Conservation (phyloP, 2,113 vertebrate genomes). For the Lutjanus erythropterus region DNA sequence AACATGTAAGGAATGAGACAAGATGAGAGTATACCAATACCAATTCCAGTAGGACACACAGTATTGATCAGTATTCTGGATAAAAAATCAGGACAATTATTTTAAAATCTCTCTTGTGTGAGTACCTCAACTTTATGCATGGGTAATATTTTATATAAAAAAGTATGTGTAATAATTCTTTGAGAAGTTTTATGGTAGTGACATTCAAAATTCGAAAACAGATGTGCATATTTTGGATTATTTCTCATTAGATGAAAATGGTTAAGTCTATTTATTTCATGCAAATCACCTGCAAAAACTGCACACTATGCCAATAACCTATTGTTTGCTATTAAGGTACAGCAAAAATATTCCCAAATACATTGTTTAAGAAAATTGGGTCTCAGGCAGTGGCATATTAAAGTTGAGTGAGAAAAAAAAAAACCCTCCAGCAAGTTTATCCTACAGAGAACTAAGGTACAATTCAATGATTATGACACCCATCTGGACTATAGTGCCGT, state of each 20-base stretch:
- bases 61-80: too few species aligned
- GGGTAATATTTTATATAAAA: background rate
- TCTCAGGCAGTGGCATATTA: background rate
- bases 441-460: background rate
- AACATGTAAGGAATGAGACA: too few species aligned
- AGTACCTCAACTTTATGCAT: background rate
- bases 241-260: background rate
- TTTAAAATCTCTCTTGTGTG: background rate
- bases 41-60: too few species aligned
- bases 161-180: background rate
- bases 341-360: background rate
- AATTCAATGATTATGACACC: background rate
- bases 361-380: too few species aligned
- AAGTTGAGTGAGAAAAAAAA: conserved; percentile 1
- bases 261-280: background rate
- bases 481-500: background rate
- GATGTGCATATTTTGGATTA: too few species aligned
- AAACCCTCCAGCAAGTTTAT: background rate
- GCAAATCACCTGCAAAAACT: background rate
- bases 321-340: background rate
- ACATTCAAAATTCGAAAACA: background rate
- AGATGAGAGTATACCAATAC: background rate
- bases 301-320: background rate
- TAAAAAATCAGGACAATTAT: too few species aligned
- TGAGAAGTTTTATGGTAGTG: background rate